Percentiles rank a stretch among this genome's conserved stretches.
phyloP scores from a whole-genome alignment of 2,797 vertebrate genomes.

The Muscicapa striata region DNA sequence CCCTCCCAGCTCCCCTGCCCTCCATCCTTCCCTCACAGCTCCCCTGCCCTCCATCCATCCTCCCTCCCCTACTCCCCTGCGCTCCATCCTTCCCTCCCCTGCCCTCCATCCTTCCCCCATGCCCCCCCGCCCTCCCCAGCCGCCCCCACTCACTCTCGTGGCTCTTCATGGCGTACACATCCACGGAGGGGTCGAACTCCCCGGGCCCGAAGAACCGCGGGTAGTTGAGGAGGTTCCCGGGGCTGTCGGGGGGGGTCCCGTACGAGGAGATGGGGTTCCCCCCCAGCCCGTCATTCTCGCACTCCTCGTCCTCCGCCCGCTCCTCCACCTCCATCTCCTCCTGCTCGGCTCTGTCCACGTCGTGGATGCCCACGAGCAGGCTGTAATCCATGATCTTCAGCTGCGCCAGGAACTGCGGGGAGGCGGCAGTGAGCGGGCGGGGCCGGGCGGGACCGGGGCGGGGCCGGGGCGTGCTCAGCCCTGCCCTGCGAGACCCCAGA shows the following conservation, averaged over 20 bases:
- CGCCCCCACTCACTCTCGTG: constrained; percentile 84
- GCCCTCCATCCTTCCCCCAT: background rate
- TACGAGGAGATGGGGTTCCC: constrained; percentile 86
- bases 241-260: constrained; percentile 91
- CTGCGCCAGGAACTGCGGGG: constrained; percentile 86
- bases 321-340: constrained; percentile 94
- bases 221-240: constrained; percentile 90
- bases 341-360: constrained; percentile 92
- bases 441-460: too few relatives aligned
- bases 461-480: too few relatives aligned
- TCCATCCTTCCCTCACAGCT: background rate
- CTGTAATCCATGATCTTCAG: constrained; percentile 98
- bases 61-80: too few relatives aligned
- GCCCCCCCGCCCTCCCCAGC: too few relatives aligned
- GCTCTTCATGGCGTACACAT: constrained; percentile 96
- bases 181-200: constrained; percentile 91
- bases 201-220: constrained; percentile 91
- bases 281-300: constrained; percentile 85
- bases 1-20: background rate
- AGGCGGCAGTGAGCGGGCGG: too few relatives aligned
- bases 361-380: constrained; percentile 91
- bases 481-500: too few relatives aligned
- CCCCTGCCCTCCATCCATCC: too few relatives aligned
- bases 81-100: too few relatives aligned
- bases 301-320: constrained; percentile 85